Base-by-base conservation (phyloP, 2,797 vertebrate species). In the Calcarius lapponicus region DNA sequence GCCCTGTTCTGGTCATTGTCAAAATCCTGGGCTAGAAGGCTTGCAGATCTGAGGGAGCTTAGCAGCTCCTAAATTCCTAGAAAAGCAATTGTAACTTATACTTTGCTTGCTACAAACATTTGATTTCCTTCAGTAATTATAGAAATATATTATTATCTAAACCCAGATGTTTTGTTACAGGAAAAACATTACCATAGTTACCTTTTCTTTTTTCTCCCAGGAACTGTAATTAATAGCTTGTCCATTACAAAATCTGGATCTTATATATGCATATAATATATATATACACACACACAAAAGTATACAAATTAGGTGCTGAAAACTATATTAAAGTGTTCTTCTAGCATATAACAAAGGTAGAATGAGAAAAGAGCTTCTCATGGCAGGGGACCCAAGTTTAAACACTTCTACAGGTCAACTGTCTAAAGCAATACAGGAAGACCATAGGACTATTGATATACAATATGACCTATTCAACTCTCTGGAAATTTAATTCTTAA, bases 11-110 rank as follows among this genome's bases (percentile, higher is more conserved):
- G 95, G 80, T 80, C 87, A 84, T 31, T 69, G 92, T 95, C 95
- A 96, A 83, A 95, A 75, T 78, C 58, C 40, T 29, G 54, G 9
- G 12, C 65, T 90, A 88, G 93, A 76, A 83, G 45, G 8, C 38
- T 83, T 7, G 7, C 29, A 80, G 87, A 69, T 78, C 84, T 89
- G 42, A 78, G 43, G 0, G 5, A 94, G 38, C 40, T 76, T 72
- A 87, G 58, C 40, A 83, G 75, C 20, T 69, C 54, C 79, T 65
- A 61, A 88, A 54, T 92, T 96, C 75, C 79, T 91, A 91, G 79
- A 95, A 95, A 91, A 83, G 34, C 38, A 89, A 74, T 31, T 43
- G 45, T 58, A 96, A 58, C 65, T 78, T 74, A 80, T 54, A 89
- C n/a, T 94, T 95, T 50, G 7, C 86, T 73, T 89, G 60, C 56